Evolutionary conservation across 2,797 vertebrate species (phyloP), one percentile per base, ranked within the genome.

Genomic region (Rousettus madagascariensis): DNA sequence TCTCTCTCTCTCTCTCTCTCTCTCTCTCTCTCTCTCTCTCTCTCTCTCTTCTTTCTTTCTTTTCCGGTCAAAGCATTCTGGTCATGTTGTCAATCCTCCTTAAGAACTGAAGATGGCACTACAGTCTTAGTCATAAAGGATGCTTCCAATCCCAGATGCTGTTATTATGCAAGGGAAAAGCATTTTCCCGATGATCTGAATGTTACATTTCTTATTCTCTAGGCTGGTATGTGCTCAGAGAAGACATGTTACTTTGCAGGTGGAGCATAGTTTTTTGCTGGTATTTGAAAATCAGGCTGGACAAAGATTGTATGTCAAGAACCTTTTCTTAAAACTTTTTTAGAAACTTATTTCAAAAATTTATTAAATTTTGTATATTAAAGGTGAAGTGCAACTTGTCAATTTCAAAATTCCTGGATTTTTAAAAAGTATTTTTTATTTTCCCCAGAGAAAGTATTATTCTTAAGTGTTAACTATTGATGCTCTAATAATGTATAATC

Each of bases 61-160:
- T 15, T 15, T 38, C 36, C 77, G 38, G 13, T 36, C 30, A 9
- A 0, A 61, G 36, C 55, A 4, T 68, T 61, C 43, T 33, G 36
- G 63, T 68, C 36, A 68, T 59, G 8, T 43, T 93, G 68, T 49
- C 2, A 0, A 13, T 33, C 36, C 65, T 91, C 36, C 19, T 43
- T 19, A 10, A 43, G 38, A 59, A 66, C 94, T 20, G 66, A 59
- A 95, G 97, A 26, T 86, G 95, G 95, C 61, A 38, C 87, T 77
- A 68, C 30, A 15, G 16, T 30, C 71, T 49, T 66, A 65, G n/a
- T 80, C 22, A 90, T 71, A 41, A 69, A 85, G 26, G 68, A 78
- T 19, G 3, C 79, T 41, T 38, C 7, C 26, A 2, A 4, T 41
- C 43, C 69, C 24, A 16, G n/a, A 33, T 0, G 65, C 41, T 2